Evolutionary conservation across 2,113 vertebrate species (phyloP).

Genomic region (Garra rufa): DNA sequence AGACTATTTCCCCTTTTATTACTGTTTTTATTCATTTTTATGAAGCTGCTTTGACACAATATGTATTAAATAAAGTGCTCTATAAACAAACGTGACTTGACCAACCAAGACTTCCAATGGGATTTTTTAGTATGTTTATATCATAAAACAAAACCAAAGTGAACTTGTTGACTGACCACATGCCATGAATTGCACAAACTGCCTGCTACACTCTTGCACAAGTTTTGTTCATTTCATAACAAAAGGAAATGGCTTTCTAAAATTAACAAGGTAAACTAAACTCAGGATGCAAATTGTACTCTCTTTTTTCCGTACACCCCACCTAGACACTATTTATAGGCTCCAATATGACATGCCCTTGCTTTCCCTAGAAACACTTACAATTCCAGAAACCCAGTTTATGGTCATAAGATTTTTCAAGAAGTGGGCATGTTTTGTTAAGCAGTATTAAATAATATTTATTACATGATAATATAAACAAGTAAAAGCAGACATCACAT

Average conservation of each 20-base stretch:
- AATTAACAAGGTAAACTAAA: constrained; percentile 74
- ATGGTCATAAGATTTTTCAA: constrained; percentile 22
- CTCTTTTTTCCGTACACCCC: constrained; percentile 73
- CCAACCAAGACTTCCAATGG: constrained; percentile 7
- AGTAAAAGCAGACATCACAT: not conserved
- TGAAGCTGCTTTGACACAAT: not conserved
- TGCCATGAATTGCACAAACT: constrained; percentile 50
- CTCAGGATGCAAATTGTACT: constrained; percentile 80
- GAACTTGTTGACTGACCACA: constrained; percentile 25
- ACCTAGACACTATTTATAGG: constrained; percentile 74
- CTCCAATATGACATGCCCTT: constrained; percentile 67
- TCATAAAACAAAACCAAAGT: constrained; percentile 20
- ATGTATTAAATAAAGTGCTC: not conserved
- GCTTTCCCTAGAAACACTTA: constrained; percentile 41
- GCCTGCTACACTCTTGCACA: constrained; percentile 59
- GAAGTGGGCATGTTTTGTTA: not conserved
- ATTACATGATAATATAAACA: not conserved
- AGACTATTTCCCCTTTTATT: not conserved
- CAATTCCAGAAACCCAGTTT: constrained; percentile 26
- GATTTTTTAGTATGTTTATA: constrained; percentile 67
- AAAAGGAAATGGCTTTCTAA: constrained; percentile 80
- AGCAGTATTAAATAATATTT: not conserved
- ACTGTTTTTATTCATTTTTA: not conserved
- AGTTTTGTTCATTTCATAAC: constrained; percentile 72
- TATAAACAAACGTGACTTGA: not conserved